Conservation (phyloP, 2,113 vertebrate species). For the Rafetus swinhoei region DNA sequence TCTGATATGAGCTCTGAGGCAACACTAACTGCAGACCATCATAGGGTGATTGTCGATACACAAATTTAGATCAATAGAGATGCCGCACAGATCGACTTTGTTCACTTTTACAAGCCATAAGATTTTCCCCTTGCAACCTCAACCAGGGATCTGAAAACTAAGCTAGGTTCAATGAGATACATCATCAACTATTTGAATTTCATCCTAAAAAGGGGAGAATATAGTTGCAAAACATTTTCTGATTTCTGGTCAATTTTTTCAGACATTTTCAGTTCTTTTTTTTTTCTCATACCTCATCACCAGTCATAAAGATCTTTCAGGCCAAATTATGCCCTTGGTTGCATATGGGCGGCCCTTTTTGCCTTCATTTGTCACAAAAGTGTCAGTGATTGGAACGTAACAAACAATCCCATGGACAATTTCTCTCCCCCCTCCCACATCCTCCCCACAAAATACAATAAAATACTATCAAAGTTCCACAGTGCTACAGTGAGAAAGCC, state of each 20-base stretch:
- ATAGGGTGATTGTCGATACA: background rate
- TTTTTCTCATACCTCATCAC: background rate
- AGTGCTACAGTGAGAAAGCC: background rate
- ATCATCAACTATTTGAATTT: background rate
- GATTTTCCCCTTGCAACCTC: background rate
- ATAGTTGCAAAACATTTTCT: background rate
- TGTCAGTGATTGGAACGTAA: background rate
- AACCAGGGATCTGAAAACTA: background rate
- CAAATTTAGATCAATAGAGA: background rate
- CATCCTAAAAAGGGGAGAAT: background rate
- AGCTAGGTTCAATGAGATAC: background rate
- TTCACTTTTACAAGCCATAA: background rate
- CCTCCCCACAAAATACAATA: background rate
- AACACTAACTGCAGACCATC: background rate
- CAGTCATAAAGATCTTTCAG: background rate
- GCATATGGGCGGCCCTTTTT: background rate
- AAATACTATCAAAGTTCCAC: background rate
- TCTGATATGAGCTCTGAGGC: background rate
- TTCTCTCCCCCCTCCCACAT: background rate
- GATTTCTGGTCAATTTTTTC: background rate
- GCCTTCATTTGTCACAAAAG: rapidly evolving
- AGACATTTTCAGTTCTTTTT: background rate
- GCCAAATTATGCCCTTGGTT: background rate
- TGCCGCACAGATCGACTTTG: background rate
- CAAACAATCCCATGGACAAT: background rate